Base-by-base conservation (phyloP, 37 sponge, comb jelly and placozoan species). In the Cladorhizidae sp. region DNA sequence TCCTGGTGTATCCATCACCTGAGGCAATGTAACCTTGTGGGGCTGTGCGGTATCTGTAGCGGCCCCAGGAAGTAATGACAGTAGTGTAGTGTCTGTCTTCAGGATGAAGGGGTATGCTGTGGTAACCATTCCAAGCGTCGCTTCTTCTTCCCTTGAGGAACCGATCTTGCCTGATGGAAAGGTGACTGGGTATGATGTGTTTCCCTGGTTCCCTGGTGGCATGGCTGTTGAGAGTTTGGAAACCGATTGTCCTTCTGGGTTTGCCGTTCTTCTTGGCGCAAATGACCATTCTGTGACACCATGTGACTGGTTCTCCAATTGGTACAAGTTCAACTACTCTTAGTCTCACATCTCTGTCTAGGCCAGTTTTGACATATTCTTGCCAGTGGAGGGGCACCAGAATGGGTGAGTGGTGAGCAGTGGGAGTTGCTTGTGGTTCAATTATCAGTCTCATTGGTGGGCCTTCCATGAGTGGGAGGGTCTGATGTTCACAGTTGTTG, bases 11-110 rank as follows among this genome's bases (percentile, higher is more conserved):
- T 6, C 82, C 82, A 41, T 75, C 84, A 33, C 84, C 84, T 8
- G 84, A 83, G 70, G 76, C 84, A 37, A 83, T 83, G 58, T 83
- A 83, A 62, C 82, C 82, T 73, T 82, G 82, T 1, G 82, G 81
- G 74, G 81, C 81, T 56, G 83, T 83, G 28, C 70, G 31, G 32
- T 73, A 82, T 40, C 74, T 63, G 83, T 82, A 82, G 8, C 83
- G 41, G 18, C 83, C 83, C 83, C 81, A 81, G 35, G 83, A 74
- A 54, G 83, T 82, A 52, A 82, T 82, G 65, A 82, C 72, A 20
- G 84, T 83, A 29, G 84, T 83, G 43, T 35, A 64, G 75, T 83
- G 84, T 56, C 76, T 31, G 41, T 83, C 76, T 40, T 83, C 76
- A 5, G 76, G 76, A 58, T 75, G 68, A 20, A 83, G 74, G 36